These are phyloP conservation scores for Synergus gifuensis DNA, from an alignment of 2,888 invertebrate species.

Conservation along the genomic window DNA sequence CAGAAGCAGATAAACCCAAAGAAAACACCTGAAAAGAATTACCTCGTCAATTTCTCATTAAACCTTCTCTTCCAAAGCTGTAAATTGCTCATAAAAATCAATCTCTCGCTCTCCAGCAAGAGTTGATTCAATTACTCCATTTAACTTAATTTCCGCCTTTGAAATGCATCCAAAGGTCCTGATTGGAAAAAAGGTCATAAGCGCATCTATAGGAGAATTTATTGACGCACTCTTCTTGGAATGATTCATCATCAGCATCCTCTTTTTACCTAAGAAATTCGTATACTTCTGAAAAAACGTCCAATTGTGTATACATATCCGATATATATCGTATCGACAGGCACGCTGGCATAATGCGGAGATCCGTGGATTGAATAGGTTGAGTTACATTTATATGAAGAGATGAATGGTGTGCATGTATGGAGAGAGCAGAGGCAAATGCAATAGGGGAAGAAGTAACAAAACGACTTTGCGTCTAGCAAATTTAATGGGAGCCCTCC, in stretches of 20 bases:
- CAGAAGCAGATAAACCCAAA: neutral
- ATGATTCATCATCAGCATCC: constrained; percentile 32
- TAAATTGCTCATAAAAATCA: neutral
- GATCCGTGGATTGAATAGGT: constrained; percentile 57
- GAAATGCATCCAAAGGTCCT: constrained; percentile 19
- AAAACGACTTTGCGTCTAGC: constrained; percentile 71
- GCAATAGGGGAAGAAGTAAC: constrained; percentile 66
- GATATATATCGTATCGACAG: constrained; percentile 46
- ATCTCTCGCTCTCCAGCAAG: neutral
- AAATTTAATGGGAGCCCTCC: constrained; percentile 65
- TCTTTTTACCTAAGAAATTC: constrained; percentile 39
- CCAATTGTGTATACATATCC: constrained; percentile 51
- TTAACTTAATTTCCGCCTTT: constrained; percentile 23
- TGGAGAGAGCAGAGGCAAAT: constrained; percentile 49
- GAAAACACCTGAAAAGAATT: neutral
- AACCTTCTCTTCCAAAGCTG: neutral
- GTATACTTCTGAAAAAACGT: constrained; percentile 45
- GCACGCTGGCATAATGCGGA: constrained; percentile 57
- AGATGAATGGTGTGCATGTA: constrained; percentile 51
- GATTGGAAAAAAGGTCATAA: constrained; percentile 32
- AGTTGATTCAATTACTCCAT: neutral
- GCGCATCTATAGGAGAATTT: constrained; percentile 20
- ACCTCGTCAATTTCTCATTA: neutral
- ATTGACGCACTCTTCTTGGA: constrained; percentile 28
- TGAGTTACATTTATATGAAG: constrained; percentile 57